phyloP scores from a whole-genome alignment of 2,113 vertebrate genomes.

The Epinephelus fuscoguttatus region DNA sequence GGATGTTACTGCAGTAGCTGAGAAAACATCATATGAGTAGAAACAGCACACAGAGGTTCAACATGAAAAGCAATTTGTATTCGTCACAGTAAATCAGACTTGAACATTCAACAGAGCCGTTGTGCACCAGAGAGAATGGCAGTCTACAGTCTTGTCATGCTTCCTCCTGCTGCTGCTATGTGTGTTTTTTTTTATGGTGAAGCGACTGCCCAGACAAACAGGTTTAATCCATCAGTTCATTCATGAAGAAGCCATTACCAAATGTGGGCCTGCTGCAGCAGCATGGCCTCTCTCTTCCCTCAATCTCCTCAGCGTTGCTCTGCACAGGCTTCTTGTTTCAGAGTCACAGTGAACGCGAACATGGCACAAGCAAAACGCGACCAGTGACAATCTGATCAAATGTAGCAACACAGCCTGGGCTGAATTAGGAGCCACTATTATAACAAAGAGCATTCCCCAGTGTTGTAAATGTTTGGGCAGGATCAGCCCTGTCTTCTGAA shows the following conservation, averaged over 20 bases:
- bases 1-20: neutral
- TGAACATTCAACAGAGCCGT: constrained; percentile 2
- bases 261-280: constrained; percentile 29
- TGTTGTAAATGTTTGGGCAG: constrained; percentile 20
- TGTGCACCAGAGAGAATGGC: constrained; percentile 16
- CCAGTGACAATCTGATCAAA: constrained; percentile 20
- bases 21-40: neutral
- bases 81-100: constrained; percentile 26
- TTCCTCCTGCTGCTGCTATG: constrained; percentile 3
- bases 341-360: constrained; percentile 22
- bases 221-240: constrained; percentile 64
- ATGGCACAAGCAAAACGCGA: constrained; percentile 7
- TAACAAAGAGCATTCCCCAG: constrained; percentile 24
- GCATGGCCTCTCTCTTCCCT: constrained; percentile 1
- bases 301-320: constrained; percentile 31
- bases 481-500: constrained; percentile 20
- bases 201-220: constrained; percentile 37
- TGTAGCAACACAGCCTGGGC: neutral
- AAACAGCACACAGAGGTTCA: constrained; percentile 10
- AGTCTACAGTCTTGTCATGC: constrained; percentile 27
- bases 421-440: constrained; percentile 24
- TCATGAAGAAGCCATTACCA: constrained; percentile 55
- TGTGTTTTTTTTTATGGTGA: constrained; percentile 38
- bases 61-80: constrained; percentile 28
- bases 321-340: constrained; percentile 22